These are phyloP conservation scores for Onychostoma macrolepis DNA, from an alignment of 2,113 vertebrate genomes.

Conservation along the genomic window DNA sequence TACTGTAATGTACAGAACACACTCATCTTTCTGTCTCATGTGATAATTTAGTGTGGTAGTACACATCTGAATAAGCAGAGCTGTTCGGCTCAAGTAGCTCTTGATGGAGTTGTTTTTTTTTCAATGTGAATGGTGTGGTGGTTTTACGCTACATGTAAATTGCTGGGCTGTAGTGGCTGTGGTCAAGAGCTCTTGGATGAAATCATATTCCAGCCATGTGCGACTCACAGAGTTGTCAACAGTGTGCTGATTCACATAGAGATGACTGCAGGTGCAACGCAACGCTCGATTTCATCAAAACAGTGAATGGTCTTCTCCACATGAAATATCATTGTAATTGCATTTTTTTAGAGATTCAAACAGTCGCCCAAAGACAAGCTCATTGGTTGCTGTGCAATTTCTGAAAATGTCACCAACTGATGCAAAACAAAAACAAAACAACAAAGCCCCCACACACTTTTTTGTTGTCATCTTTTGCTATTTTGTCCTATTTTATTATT, in stretches of 20 bases:
- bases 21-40: not conserved
- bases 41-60: constrained; percentile 4
- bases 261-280: constrained; percentile 67
- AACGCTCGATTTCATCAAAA: constrained; percentile 64
- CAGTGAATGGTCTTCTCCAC: not conserved
- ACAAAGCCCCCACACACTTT: no score
- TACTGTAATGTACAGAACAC: not conserved
- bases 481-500: not conserved
- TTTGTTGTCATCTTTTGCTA: not conserved
- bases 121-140: constrained; percentile 8
- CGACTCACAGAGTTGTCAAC: constrained; percentile 44
- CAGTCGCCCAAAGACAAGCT: not conserved
- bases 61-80: constrained; percentile 28
- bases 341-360: not conserved
- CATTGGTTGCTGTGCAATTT: not conserved
- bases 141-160: constrained; percentile 53
- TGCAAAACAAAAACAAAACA: not conserved
- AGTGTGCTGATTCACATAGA: constrained; percentile 37
- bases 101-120: constrained; percentile 18
- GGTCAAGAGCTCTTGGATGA: constrained; percentile 54
- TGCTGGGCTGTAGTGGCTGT: constrained; percentile 47
- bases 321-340: not conserved
- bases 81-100: constrained; percentile 27
- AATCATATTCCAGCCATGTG: constrained; percentile 50
- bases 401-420: not conserved